Evolutionary conservation across 2,113 vertebrate species (phyloP).

Genomic region (Gobiocypris rarus): DNA sequence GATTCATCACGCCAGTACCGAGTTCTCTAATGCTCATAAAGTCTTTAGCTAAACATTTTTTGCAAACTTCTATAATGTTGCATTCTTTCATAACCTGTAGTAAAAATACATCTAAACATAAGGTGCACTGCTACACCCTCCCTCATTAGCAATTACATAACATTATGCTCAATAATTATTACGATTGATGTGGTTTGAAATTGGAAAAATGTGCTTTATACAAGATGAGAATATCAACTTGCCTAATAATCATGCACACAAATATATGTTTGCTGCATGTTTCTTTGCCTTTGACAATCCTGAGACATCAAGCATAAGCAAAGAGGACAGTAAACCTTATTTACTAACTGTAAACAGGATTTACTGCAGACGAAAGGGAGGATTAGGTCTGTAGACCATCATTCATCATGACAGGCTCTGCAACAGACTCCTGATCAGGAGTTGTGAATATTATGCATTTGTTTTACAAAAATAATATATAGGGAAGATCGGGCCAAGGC

Average conservation of each 20-base stretch:
- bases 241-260: not conserved
- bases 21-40: no score
- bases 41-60: no score
- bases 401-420: not conserved
- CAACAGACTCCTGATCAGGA: not conserved
- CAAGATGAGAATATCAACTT: not conserved
- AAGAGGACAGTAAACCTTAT: slow-evolving; percentile 11
- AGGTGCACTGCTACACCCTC: not conserved
- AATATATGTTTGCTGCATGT: not conserved
- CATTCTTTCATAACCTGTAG: not conserved
- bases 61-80: not conserved
- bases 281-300: not conserved
- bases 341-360: slow-evolving; percentile 15
- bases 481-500: not conserved
- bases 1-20: no score
- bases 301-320: not conserved
- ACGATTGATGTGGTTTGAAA: not conserved
- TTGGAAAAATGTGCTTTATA: not conserved
- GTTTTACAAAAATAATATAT: slow-evolving; percentile 5
- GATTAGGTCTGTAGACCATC: slow-evolving; percentile 24
- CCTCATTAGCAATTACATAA: not conserved
- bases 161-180: not conserved
- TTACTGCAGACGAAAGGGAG: not conserved
- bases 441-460: not conserved
- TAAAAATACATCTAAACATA: no score